Percentiles rank a stretch among this genome's conserved stretches.
Evolutionary conservation across 2,797 vertebrate genomes (phyloP).

Genomic region (Onychomys arenicola): DNA sequence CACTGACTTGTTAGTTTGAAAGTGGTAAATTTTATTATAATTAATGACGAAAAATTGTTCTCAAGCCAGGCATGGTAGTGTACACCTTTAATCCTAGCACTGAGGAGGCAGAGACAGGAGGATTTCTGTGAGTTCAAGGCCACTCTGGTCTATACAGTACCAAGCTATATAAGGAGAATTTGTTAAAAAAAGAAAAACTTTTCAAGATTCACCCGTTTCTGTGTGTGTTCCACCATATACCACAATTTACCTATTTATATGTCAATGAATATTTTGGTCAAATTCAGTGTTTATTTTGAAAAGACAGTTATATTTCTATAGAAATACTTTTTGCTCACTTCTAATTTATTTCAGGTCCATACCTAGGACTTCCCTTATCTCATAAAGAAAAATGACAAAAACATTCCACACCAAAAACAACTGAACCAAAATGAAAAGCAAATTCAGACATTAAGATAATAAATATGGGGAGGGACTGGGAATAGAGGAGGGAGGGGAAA

Average conservation of each 20-base stretch:
- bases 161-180: background rate
- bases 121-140: background rate
- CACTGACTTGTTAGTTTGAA: background rate
- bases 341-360: slow-evolving; percentile 1
- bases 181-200: background rate
- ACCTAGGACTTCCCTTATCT: background rate
- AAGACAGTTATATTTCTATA: background rate
- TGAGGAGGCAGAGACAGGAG: background rate
- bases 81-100: background rate
- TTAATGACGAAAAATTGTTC: background rate
- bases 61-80: background rate
- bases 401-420: slow-evolving; percentile 4
- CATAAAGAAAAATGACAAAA: background rate
- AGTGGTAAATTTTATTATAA: background rate
- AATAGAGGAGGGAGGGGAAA: background rate
- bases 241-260: background rate
- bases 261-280: background rate
- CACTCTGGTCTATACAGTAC: too few species aligned
- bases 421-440: background rate
- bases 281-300: background rate
- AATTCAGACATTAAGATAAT: background rate
- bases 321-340: background rate
- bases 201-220: background rate
- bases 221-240: background rate
- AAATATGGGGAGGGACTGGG: background rate